Conservation (phyloP, 2,888 invertebrate species). For the Steromphala cineraria region DNA sequence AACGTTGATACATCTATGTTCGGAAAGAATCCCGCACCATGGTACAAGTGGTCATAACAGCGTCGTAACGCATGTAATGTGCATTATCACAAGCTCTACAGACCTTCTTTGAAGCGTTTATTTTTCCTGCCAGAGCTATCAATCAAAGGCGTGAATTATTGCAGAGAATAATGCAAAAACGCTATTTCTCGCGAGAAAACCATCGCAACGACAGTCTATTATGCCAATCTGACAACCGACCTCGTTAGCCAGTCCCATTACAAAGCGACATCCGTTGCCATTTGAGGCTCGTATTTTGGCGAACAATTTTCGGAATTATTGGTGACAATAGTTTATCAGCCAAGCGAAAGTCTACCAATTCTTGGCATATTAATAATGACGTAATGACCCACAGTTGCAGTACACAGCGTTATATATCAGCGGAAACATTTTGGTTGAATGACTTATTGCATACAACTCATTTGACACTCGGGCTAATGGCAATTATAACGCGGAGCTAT, state of each 20-base stretch:
- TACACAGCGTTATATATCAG: background rate
- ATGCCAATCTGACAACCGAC: background rate
- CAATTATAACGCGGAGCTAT: background rate
- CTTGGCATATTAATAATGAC: constrained; percentile 3
- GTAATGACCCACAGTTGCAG: background rate
- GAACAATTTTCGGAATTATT: background rate
- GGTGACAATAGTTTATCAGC: constrained; percentile 4
- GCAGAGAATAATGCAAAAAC: background rate
- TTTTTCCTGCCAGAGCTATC: background rate
- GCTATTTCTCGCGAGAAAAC: constrained; percentile 7
- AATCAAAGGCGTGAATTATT: background rate
- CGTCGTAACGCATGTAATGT: background rate
- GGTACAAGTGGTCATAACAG: background rate
- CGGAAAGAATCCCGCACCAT: background rate
- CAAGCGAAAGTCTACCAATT: constrained; percentile 4
- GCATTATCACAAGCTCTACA: background rate
- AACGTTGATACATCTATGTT: background rate
- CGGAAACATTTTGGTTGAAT: constrained; percentile 10
- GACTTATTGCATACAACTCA: constrained; percentile 8
- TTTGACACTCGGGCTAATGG: background rate
- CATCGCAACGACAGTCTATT: constrained; percentile 3
- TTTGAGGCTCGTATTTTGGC: background rate
- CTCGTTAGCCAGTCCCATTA: background rate
- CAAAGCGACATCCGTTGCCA: constrained; percentile 6
- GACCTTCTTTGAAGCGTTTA: background rate